These are phyloP conservation scores for Chiloscyllium plagiosum DNA, from an alignment of 2,113 vertebrate species.

Conservation along the genomic window DNA sequence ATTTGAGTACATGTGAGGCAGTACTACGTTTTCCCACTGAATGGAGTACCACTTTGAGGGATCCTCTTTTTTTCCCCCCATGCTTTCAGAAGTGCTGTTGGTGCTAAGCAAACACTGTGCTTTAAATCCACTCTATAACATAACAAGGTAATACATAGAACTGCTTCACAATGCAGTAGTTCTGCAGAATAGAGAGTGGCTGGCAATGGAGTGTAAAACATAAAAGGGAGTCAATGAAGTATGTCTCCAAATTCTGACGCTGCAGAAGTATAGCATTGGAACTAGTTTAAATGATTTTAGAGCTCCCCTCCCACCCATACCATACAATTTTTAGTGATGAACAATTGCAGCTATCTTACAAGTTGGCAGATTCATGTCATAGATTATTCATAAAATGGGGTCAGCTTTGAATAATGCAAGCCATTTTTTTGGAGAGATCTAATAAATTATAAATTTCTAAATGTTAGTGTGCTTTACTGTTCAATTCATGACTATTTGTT, in stretches of 20 bases:
- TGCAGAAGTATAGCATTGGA: not conserved
- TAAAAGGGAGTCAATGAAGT: not conserved
- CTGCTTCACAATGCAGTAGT: not conserved
- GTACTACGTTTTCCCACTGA: not conserved
- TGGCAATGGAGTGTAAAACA: not conserved
- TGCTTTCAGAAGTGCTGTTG: not conserved
- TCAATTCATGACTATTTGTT: no score
- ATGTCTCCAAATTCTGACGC: not conserved
- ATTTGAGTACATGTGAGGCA: not conserved
- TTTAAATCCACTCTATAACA: not conserved
- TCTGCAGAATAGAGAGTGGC: not conserved
- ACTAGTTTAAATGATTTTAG: not conserved
- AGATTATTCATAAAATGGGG: not conserved
- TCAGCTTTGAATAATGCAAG: not conserved
- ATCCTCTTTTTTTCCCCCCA: not conserved
- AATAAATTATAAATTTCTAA: no score
- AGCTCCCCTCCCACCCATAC: not conserved
- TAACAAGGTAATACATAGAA: not conserved
- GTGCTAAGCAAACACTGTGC: not conserved
- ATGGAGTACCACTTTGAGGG: not conserved
- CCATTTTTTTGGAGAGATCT: not conserved
- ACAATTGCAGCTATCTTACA: not conserved
- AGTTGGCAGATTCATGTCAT: not conserved
- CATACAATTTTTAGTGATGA: not conserved
- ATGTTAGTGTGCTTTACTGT: no score